Evolutionary conservation across 2,113 vertebrate genomes (phyloP), one percentile per base, ranked within the genome.

Genomic region (Pyxicephalus adspersus): DNA sequence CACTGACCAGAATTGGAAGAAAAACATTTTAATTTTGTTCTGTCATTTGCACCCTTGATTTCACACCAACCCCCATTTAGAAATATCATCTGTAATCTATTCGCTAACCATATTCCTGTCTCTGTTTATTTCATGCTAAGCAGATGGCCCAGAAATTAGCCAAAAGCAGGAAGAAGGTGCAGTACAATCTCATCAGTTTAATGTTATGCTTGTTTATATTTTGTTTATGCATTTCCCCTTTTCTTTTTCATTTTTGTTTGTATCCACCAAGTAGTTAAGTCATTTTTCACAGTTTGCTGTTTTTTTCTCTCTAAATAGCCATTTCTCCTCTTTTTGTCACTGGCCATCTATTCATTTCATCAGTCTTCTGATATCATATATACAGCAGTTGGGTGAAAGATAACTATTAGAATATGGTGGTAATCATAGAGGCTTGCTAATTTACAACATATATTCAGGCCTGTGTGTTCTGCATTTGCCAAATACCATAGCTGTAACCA

Each of bases 131-230:
- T 89, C 95, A 95, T 95, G 94, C 95, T 85, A 94, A 94, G 92
- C 96, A 98, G 97, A 96, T 95, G 94, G 96, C 97, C 92, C 97
- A 98, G 95, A 98, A 98, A 96, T 94, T 96, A 94, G 95, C 96
- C 93, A 97, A 97, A 94, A 97, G 92, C 97, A 97, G 91, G 90
- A 98, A 98, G 94, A 98, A 98, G 97, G 97, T 98, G 95, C 95
- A 95, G 95, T 96, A 97, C 91, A 88, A 92, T 87, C 86, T 92
- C 91, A 94, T 93, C 87, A 89, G 89, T 89, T 92, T 91, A 89
- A 84, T 92, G 88, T 94, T 91, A 88, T 92, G 89, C 87, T 89
- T 92, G 89, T 88, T 89, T 64, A 84, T 89, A 88, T 89, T 88
- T 87, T 86, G 89, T 89, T 76, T 85, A 88, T 45, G 38, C 38